Evolutionary conservation across 2,888 invertebrate species (phyloP).

Genomic region (Papilio gigon): DNA sequence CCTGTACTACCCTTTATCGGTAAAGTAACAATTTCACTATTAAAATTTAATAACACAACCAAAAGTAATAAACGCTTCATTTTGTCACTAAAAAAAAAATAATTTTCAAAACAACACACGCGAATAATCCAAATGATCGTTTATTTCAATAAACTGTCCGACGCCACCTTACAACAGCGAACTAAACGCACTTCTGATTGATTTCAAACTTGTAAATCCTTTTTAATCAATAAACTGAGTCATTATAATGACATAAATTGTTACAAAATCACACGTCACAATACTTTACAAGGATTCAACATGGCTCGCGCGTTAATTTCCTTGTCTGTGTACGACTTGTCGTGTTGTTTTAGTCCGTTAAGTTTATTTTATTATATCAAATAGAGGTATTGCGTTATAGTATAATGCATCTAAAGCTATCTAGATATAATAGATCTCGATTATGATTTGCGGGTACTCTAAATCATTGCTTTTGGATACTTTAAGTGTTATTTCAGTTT

Average conservation of each 20-base stretch:
- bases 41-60: constrained; percentile 6
- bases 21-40: constrained; percentile 23
- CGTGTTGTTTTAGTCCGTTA: not conserved
- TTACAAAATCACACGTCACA: constrained; percentile 37
- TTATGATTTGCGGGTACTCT: not conserved
- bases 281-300: constrained; percentile 33
- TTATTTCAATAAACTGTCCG: constrained; percentile 11
- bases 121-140: constrained; percentile 10
- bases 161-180: constrained; percentile 13
- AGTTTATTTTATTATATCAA: not conserved
- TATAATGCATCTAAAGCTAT: not conserved
- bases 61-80: constrained; percentile 32
- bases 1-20: not conserved
- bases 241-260: constrained; percentile 33
- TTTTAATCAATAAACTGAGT: constrained; percentile 36
- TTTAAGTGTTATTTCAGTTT: not conserved
- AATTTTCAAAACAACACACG: not conserved
- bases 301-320: constrained; percentile 17
- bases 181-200: constrained; percentile 28
- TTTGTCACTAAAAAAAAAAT: constrained; percentile 11
- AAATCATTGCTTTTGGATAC: too few species aligned
- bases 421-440: not conserved
- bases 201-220: constrained; percentile 33
- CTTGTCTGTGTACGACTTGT: not conserved
- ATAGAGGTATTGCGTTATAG: not conserved